Percentiles rank a stretch among this genome's conserved stretches.
Evolutionary conservation across 2,113 vertebrate species (phyloP).

Genomic region (Antechinus stuartii): DNA sequence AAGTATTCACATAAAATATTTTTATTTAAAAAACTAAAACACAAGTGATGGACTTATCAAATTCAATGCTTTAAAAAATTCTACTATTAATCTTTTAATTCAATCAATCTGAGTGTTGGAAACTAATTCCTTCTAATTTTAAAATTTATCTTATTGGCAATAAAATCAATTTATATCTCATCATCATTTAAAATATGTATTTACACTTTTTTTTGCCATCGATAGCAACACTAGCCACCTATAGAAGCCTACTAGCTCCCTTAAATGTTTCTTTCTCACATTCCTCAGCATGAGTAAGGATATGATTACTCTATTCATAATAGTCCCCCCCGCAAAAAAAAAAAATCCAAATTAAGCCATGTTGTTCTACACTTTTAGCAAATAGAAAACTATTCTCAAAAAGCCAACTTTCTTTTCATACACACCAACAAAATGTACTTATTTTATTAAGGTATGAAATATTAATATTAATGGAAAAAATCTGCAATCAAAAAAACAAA

Average conservation of each 20-base stretch:
- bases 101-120: slow-evolving; percentile 35
- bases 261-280: neutral
- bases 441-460: no score
- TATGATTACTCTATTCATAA: neutral
- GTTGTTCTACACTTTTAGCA: neutral
- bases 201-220: neutral
- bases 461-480: no score
- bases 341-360: neutral
- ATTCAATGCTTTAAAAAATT: neutral
- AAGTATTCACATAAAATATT: slow-evolving; percentile 25
- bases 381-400: neutral
- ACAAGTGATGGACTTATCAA: slow-evolving; percentile 13
- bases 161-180: slow-evolving; percentile 20
- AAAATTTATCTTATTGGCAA: slow-evolving; percentile 29
- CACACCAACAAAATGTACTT: no score
- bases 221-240: neutral
- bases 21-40: slow-evolving; percentile 9
- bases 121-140: slow-evolving; percentile 10
- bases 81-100: slow-evolving; percentile 5
- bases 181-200: slow-evolving; percentile 8
- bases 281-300: neutral
- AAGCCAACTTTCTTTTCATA: no score
- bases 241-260: neutral
- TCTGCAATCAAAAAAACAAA: no score
- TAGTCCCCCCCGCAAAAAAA: no score